Evolutionary conservation across 1,140 invertebrate genomes (phyloP), one percentile per base, ranked within the genome.

Genomic region (Augochlora pura): DNA sequence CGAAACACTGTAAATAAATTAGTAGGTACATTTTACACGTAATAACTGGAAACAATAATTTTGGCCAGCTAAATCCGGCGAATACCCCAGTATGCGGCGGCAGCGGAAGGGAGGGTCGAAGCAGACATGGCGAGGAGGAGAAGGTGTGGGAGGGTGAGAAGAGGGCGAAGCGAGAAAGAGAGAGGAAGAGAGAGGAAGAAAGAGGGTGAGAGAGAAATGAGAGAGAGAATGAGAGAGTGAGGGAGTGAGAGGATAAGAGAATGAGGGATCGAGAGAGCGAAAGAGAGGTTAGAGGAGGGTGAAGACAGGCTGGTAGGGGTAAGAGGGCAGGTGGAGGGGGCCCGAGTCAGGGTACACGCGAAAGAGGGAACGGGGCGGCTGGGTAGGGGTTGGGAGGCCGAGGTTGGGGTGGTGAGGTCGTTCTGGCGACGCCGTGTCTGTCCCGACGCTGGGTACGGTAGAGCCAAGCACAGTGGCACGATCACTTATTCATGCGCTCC

Each of bases 401-500:
- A 85, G 85, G 85, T 82, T 77, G 74, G 32, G 32, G 32, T 32
- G 32, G 32, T 69, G 79, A 85, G 85, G 85, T 82, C 81, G 74
- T 27, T 68, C 52, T 57, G 87, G 88, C 88, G 88, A 88, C 88
- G 81, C 65, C 27, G 83, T 86, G 87, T 88, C 88, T 89, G 84
- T 81, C 86, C 71, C 78, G 77, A 67, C 81, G 81, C 54, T 78
- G 57, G 72, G 70, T 77, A 79, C 78, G 77, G 82, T 79, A 79
- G 84, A 84, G 82, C 72, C 82, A 66, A 78, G 74, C 73, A 74
- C 76, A 84, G 27, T 75, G 82, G 67, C 71, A 68, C 86, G 79
- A 89, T 91, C 89, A 88, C 77, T 91, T 91, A 91, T 91, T 91
- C 88, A 91, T 91, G 81, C 81, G 77, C 77, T 82, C 77, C 87